Percentiles rank a stretch among this genome's conserved stretches.
Conservation (phyloP, 2,888 invertebrate species). For the Limulus polyphemus region DNA sequence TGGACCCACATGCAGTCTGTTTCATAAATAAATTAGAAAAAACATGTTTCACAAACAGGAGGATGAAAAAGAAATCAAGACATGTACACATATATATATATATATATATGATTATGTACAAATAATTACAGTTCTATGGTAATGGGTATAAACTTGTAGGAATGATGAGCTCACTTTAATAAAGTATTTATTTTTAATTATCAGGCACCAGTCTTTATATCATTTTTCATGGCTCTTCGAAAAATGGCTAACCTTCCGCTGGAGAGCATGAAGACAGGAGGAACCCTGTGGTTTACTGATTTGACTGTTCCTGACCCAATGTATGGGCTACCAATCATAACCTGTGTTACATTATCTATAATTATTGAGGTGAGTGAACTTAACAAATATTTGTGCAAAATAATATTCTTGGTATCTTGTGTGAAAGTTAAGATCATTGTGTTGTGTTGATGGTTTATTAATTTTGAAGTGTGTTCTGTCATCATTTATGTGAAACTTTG, state of each 20-base stretch:
- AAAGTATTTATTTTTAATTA: constrained; percentile 26
- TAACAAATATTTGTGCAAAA: background rate
- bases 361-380: constrained; percentile 54
- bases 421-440: constrained; percentile 4
- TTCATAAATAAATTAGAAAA: no score
- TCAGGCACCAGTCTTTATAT: constrained; percentile 72
- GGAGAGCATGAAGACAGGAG: constrained; percentile 76
- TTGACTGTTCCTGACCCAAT: constrained; percentile 80
- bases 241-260: constrained; percentile 82
- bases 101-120: no score
- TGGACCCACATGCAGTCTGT: no score
- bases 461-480: background rate
- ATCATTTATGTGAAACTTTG: background rate
- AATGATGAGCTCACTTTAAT: background rate
- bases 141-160: background rate
- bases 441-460: background rate
- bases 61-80: no score
- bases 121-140: no score
- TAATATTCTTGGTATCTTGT: constrained; percentile 1
- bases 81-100: no score
- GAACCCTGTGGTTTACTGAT: constrained; percentile 84
- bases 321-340: constrained; percentile 71
- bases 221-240: constrained; percentile 76
- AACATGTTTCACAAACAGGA: no score
- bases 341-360: constrained; percentile 63